Conservation (phyloP, 53 echinoderm and acorn worm species). For the Holothuria leucospilota region DNA sequence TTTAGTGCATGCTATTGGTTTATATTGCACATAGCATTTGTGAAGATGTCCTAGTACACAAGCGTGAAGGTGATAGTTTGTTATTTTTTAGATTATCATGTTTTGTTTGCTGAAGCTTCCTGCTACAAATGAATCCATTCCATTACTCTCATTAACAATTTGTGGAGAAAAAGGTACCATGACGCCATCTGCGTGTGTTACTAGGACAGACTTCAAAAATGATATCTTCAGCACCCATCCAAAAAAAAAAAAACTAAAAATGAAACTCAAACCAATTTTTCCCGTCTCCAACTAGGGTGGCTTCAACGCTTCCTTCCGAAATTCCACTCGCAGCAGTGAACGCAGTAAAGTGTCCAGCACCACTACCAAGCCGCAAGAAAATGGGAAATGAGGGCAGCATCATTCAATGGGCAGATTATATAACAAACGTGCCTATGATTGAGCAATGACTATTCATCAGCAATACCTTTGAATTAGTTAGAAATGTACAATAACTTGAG, state of each 20-base stretch:
- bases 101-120: neutral
- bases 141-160: neutral
- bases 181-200: neutral
- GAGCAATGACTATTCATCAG: conserved; percentile 16
- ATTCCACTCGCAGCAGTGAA: conserved; percentile 60
- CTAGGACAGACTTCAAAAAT: conserved; percentile 46
- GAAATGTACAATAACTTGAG: too few relatives aligned
- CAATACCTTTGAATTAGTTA: conserved; percentile 2
- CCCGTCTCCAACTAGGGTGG: conserved; percentile 34
- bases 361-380: conserved; percentile 28
- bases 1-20: conserved; percentile 11
- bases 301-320: conserved; percentile 59
- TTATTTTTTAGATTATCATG: conserved; percentile 13
- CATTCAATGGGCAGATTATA: neutral
- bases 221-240: neutral
- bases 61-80: conserved; percentile 1
- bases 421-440: neutral
- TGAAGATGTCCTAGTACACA: conserved; percentile 50
- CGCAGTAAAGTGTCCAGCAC: conserved; percentile 53
- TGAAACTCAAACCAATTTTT: conserved; percentile 22
- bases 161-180: too few relatives aligned
- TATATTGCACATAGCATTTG: conserved; percentile 36
- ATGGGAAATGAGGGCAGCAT: conserved; percentile 29
- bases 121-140: neutral
- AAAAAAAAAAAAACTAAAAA: neutral